Conservation (phyloP, 2,797 vertebrate species). For the Fratercula arctica region DNA sequence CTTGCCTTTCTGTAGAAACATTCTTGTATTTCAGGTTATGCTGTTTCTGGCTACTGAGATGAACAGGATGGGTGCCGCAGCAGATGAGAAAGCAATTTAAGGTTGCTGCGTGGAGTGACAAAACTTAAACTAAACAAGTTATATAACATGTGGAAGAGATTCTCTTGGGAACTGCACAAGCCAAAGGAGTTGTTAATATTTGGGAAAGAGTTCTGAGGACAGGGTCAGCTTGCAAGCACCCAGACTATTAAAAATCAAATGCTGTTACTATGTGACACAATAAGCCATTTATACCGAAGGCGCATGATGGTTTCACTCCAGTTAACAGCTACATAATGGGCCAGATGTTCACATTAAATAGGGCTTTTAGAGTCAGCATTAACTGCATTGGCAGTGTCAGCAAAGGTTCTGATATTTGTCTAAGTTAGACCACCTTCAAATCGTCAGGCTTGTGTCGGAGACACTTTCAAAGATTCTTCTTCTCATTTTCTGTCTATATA, state of each 20-base stretch:
- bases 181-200: background rate
- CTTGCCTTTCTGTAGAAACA: background rate
- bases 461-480: background rate
- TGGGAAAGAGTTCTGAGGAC: background rate
- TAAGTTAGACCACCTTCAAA: background rate
- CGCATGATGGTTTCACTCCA: constrained; percentile 12
- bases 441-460: background rate
- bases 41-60: background rate
- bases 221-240: background rate
- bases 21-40: constrained; percentile 11
- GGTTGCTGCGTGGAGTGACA: background rate
- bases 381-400: background rate
- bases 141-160: background rate
- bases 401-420: background rate
- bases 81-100: constrained; percentile 13
- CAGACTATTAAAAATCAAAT: background rate
- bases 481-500: background rate
- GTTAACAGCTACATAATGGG: background rate
- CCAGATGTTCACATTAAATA: constrained; percentile 13
- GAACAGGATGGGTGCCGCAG: background rate
- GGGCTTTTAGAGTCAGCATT: background rate
- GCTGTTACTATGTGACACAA: background rate
- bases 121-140: background rate
- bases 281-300: background rate
- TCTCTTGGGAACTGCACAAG: background rate